Evolutionary conservation across 2,888 invertebrate species (phyloP), one percentile per base, ranked within the genome.

Genomic region (Micropterix aruncella): DNA sequence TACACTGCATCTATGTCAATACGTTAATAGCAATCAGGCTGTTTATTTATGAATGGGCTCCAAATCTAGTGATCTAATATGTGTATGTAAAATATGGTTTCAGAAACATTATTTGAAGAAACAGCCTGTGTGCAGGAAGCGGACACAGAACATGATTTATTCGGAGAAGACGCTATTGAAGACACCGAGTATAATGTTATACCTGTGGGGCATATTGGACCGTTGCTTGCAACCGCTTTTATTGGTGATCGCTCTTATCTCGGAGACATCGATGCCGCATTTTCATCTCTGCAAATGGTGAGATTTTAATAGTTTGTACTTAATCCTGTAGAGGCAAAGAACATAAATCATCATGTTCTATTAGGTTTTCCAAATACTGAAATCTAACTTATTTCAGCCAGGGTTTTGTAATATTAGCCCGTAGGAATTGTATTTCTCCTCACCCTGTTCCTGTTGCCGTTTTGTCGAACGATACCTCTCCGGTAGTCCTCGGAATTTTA

Each of bases 251-350:
- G 49, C 41, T 51, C 53, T n/a, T 62, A 53, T 52, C 52, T 48
- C 1, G 63, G 59, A 0, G 66, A 66, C 45, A 45, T 65, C 9
- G 66, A 69, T 45, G 54, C 53, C 0, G 62, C 62, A 2, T 60
- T 66, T 52, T 60, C 60, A 1, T 57, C 63, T 16, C 57, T 70
- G 0, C 53, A 63, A 14, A 56, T 60, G 43, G 69, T 69, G 19
- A 59, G 55, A 9, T 19, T 44, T 37, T 2, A 44, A 43, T 16
- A 16, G 12, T 5, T 16, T 38, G 16, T 12, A 14, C 16, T 4
- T 14, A 5, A 16, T 5, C 38, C 3, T 7, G 1, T n/a, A 12
- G 36, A 27, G 7, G 36, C 12, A 12, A 27, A 7, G 36, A 27
- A n/a, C n/a, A n/a, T n/a, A n/a, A n/a, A n/a, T n/a, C n/a, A n/a